A percentile compares a stretch with the other conserved stretches of the same genome.
Conservation (phyloP, 2,113 vertebrate species). For the Proteles cristata region DNA sequence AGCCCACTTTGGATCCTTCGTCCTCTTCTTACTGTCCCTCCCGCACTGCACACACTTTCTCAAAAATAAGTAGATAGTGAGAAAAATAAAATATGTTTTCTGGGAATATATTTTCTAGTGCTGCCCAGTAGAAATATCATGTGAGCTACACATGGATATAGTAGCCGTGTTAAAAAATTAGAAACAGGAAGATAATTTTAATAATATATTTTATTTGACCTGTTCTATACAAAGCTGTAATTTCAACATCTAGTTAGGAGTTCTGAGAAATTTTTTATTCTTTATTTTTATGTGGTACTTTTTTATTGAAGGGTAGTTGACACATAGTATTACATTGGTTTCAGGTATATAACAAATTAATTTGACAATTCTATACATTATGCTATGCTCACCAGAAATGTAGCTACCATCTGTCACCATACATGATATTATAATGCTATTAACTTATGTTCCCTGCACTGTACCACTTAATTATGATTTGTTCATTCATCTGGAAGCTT, state of each 20-base stretch:
- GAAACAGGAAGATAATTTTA: conserved; percentile 41
- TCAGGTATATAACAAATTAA: background rate
- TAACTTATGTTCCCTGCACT: background rate
- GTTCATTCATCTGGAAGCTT: background rate
- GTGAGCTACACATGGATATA: background rate
- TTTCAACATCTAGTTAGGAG: background rate
- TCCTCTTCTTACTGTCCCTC: too few relatives aligned
- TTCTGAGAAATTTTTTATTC: background rate
- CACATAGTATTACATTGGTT: background rate
- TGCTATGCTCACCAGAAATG: background rate
- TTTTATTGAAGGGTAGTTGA: background rate
- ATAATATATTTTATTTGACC: conserved; percentile 2
- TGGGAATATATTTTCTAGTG: conserved; percentile 15
- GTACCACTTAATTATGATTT: background rate
- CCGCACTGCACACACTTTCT: too few relatives aligned
- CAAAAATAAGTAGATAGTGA: too few relatives aligned
- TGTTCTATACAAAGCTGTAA: background rate
- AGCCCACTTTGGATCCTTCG: too few relatives aligned
- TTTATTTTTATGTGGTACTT: background rate
- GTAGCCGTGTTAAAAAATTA: background rate
- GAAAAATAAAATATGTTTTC: background rate
- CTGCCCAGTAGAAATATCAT: background rate
- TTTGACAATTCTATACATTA: background rate
- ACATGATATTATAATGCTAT: background rate
- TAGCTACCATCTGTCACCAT: background rate